Conservation (phyloP, 2,113 vertebrate genomes). For the Percina caprodes region DNA sequence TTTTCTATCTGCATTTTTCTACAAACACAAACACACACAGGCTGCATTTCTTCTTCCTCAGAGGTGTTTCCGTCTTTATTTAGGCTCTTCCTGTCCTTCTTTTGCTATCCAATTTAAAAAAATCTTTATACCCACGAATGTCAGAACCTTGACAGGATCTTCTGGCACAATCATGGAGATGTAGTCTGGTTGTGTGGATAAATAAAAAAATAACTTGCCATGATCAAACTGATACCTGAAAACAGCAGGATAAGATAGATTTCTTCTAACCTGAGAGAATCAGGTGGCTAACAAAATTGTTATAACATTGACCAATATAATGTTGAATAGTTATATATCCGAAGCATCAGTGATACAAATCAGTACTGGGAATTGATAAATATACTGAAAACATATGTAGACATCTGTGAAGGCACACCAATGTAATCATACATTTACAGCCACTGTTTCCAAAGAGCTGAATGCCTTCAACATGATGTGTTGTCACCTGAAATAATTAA, state of each 20-base stretch:
- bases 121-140: background rate
- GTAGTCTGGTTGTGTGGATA: background rate
- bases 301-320: background rate
- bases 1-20: background rate
- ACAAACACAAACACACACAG: slow-evolving; percentile 13
- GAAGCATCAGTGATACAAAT: background rate
- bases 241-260: too few relatives aligned
- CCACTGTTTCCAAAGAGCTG: background rate
- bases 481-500: background rate
- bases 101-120: slow-evolving; percentile 37
- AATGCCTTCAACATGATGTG: background rate
- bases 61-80: slow-evolving; percentile 36
- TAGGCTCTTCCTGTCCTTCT: slow-evolving; percentile 10
- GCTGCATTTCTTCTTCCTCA: slow-evolving; percentile 3
- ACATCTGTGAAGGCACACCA: background rate
- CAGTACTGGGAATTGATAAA: background rate
- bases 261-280: background rate
- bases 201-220: background rate
- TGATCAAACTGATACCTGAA: background rate
- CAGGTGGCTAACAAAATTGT: background rate
- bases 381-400: background rate
- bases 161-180: background rate
- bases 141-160: slow-evolving; percentile 15
- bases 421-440: background rate
- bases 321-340: background rate